Percentiles rank a stretch among this genome's conserved stretches.
Conservation (phyloP, 2,797 vertebrate species). For the Sebastes vulpes region DNA sequence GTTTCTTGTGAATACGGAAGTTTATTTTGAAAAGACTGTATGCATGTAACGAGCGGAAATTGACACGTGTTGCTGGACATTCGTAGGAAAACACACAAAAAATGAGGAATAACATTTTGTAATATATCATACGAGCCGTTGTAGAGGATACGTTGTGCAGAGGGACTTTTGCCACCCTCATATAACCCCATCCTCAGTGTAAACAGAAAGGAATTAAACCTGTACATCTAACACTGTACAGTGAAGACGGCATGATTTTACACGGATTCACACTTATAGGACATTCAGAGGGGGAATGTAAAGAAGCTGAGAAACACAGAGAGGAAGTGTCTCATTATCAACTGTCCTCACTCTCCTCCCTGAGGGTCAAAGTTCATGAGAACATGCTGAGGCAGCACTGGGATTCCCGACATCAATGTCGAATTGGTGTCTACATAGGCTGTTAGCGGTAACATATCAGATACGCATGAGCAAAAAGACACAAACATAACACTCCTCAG, state of each 20-base stretch:
- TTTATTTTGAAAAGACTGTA: too few relatives aligned
- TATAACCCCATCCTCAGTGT: not conserved
- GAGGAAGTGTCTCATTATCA: not conserved
- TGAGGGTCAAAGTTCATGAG: slow-evolving; percentile 11
- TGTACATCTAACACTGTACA: not conserved
- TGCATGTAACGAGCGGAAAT: too few relatives aligned
- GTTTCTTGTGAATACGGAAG: too few relatives aligned
- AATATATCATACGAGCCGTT: too few relatives aligned
- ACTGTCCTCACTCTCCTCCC: not conserved
- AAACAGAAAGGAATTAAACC: not conserved
- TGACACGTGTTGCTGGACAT: too few relatives aligned
- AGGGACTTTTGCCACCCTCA: not conserved
- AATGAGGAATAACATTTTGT: too few relatives aligned
- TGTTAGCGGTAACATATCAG: not conserved
- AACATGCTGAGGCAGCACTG: not conserved
- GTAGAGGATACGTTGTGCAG: not conserved
- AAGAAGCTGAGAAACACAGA: not conserved
- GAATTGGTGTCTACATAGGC: not conserved
- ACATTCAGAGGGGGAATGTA: not conserved
- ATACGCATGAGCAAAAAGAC: not conserved
- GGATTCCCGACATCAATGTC: not conserved
- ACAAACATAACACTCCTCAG: not conserved
- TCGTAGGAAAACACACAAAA: too few relatives aligned
- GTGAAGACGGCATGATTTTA: not conserved
- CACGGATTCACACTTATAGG: not conserved